Base-by-base conservation (phyloP, 2,888 invertebrate genomes). In the Cosmopolites sordidus region DNA sequence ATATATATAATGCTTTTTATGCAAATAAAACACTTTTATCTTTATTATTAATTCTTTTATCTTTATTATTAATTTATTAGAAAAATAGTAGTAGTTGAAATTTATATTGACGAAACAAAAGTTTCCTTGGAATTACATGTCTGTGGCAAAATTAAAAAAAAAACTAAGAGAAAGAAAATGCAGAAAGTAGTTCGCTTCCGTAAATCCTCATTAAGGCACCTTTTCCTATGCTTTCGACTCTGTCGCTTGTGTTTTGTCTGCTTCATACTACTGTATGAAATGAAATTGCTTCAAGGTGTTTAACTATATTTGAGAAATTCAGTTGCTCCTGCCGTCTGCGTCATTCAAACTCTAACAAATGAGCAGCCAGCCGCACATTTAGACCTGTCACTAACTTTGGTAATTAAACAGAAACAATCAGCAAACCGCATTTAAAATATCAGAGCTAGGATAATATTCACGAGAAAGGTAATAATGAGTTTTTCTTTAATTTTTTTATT, bases 331-430 rank as follows among this genome's bases (percentile, higher is more conserved):
- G 39, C 40, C 38, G 22, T 27, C 29, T 16, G 29, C 47, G 40
- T 47, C 47, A 47, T 40, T 47, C 29, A 47, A 47, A 47, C 29
- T 29, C 6, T 39, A 47, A 47, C 47, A 39, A 39, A 47, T 47
- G 47, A 47, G 47, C 29, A 40, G 33, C 39, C 39, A 16, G 29
- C 47, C 47, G 40, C 47, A 47, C 17, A 47, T 38, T 47, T 47
- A 47, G 47, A 40, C 29, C 47, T 47, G 47, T 47, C 47, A 47
- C 47, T 47, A 47, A 47, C 47, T 47, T 47, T 47, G 40, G 47
- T 47, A 47, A 47, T 47, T 47, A 47, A 47, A 39, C 15, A 16
- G 40, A 47, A 47, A 47, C 47, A 47, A 47, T 40, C 22, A 47
- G 15, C 39, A 38, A 29, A 39, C 47, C 33, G 39, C 16, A 47